Conservation (phyloP, 1,140 invertebrate species). For the Euura lappo region DNA sequence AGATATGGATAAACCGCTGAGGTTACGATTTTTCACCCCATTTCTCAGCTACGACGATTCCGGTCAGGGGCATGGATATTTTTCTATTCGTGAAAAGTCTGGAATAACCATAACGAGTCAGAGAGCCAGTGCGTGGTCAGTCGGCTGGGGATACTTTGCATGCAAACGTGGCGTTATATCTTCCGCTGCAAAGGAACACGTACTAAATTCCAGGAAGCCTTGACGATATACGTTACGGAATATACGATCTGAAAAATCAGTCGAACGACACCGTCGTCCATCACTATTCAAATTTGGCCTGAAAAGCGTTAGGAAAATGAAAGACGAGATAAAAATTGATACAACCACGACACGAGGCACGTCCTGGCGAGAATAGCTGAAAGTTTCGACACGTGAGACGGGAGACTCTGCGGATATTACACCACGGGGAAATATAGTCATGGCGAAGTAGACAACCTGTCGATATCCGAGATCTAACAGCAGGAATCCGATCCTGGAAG, state of each 20-base stretch:
- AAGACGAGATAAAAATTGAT: neutral
- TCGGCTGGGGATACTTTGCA: constrained; percentile 40
- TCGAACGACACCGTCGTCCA: no score
- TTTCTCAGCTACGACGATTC: constrained; percentile 39
- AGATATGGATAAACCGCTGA: neutral
- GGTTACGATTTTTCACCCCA: constrained; percentile 39
- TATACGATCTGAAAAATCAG: no score
- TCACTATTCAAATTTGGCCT: no score
- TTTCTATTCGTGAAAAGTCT: constrained; percentile 23
- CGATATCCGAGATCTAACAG: neutral
- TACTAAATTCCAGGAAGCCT: constrained; percentile 4
- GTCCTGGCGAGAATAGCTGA: neutral
- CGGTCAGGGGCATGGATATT: constrained; percentile 22
- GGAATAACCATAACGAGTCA: constrained; percentile 21
- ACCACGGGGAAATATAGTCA: neutral
- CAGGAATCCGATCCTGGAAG: neutral
- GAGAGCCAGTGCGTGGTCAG: constrained; percentile 34
- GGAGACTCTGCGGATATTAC: neutral
- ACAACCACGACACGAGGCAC: neutral
- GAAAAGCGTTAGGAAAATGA: neutral
- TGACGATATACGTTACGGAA: neutral
- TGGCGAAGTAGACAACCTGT: neutral
- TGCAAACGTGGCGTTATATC: constrained; percentile 32
- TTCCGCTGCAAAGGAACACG: constrained; percentile 15
- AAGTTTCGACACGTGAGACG: neutral